These are phyloP conservation scores for Cybosia mesomella DNA, from an alignment of 2,888 invertebrate species.

Conservation along the genomic window DNA sequence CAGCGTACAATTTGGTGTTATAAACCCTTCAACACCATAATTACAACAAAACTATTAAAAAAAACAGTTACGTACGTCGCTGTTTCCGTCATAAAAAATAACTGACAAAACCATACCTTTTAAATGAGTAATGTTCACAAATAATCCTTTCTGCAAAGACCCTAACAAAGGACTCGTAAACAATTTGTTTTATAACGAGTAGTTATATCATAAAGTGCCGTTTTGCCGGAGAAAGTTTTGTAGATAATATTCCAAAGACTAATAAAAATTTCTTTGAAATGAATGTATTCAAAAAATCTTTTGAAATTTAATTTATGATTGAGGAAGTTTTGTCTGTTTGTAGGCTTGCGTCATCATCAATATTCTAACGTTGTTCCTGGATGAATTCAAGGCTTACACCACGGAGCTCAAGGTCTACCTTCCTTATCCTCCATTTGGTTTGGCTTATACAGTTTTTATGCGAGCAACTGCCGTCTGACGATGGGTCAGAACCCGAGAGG, in stretches of 20 bases:
- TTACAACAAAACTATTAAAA: neutral
- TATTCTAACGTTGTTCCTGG: no score
- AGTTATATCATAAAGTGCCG: constrained; percentile 9
- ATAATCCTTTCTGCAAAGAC: neutral
- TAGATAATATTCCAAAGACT: neutral
- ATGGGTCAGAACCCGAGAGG: no score
- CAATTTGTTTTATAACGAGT: constrained; percentile 4
- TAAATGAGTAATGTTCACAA: constrained; percentile 1
- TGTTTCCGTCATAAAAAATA: neutral
- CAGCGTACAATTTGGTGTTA: neutral
- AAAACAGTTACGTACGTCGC: neutral
- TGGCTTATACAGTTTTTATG: no score
- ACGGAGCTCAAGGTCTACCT: no score
- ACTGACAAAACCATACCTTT: neutral
- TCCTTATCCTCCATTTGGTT: no score
- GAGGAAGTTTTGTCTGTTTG: neutral
- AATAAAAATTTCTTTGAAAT: constrained; percentile 1
- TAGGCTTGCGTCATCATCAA: neutral
- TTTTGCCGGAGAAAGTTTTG: constrained; percentile 1
- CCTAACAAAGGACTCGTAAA: neutral
- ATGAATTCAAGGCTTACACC: no score
- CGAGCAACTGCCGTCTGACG: no score
- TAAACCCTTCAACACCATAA: neutral
- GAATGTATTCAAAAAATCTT: neutral
- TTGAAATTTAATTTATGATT: neutral